A percentile compares a stretch with the other conserved stretches of the same genome.
Conservation (phyloP, 2,888 invertebrate species). For the Hipparchia sbordonii region DNA sequence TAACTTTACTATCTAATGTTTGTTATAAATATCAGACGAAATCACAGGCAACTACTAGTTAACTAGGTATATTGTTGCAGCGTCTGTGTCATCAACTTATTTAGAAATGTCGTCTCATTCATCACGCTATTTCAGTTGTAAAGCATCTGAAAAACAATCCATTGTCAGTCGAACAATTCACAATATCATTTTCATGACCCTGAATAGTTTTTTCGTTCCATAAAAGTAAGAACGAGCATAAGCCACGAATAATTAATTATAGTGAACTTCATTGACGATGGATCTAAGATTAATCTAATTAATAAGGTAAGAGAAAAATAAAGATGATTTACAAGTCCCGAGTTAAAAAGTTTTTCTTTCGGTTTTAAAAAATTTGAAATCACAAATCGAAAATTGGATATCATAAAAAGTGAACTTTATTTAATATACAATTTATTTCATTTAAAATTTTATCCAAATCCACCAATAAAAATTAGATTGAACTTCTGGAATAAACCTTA, state of each 20-base stretch:
- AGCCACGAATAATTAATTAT: background rate
- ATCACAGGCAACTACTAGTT: background rate
- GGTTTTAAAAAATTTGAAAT: too few species aligned
- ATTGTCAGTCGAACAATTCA: slow-evolving; percentile 31
- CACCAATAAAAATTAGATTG: too few species aligned
- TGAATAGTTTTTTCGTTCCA: background rate
- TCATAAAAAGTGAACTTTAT: too few species aligned
- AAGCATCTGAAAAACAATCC: slow-evolving; percentile 24
- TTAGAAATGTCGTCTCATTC: slow-evolving; percentile 15
- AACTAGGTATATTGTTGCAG: background rate
- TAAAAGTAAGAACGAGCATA: background rate
- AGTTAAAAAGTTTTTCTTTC: too few species aligned
- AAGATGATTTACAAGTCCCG: too few species aligned
- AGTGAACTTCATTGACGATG: background rate
- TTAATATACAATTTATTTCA: too few species aligned
- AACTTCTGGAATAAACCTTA: too few species aligned
- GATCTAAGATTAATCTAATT: too few species aligned
- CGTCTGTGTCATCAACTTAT: slow-evolving; percentile 13
- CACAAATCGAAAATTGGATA: too few species aligned
- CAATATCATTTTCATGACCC: slow-evolving; percentile 15
- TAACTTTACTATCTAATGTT: too few species aligned
- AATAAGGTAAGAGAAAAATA: too few species aligned
- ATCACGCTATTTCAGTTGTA: slow-evolving; percentile 12
- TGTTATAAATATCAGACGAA: background rate
- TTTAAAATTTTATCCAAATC: too few species aligned